These are phyloP conservation scores for Girardinichthys multiradiatus DNA, from an alignment of 2,113 vertebrate species.

Conservation along the genomic window DNA sequence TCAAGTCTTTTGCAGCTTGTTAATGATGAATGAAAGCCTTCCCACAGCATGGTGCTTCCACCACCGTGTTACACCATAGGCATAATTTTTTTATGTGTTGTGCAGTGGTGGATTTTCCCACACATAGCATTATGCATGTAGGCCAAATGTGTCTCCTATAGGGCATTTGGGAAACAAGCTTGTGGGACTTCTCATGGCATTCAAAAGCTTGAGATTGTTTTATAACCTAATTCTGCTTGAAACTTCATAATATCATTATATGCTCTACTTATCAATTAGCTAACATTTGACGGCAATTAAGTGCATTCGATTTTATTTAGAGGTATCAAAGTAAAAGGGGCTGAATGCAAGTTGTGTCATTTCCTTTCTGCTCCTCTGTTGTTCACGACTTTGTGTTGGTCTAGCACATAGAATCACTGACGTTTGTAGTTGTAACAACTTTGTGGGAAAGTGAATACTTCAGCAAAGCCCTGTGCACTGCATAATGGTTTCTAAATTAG, in stretches of 20 bases:
- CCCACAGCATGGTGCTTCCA: neutral
- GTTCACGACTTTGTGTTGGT: neutral
- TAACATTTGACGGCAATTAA: no score
- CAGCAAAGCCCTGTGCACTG: neutral
- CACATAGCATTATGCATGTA: neutral
- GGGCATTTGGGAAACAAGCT: no score
- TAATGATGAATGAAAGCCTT: neutral
- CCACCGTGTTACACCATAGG: neutral
- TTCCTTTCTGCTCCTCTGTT: neutral
- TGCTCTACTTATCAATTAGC: no score
- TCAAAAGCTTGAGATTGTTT: no score
- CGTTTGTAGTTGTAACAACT: no score
- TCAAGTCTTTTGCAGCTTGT: neutral
- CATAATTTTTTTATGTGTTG: neutral
- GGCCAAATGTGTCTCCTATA: no score
- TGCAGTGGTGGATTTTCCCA: no score
- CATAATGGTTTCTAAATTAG: conserved; percentile 13
- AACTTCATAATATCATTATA: no score
- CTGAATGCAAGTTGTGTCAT: neutral
- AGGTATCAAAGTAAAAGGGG: neutral
- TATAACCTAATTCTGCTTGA: no score
- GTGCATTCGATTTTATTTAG: no score
- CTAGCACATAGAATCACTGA: no score
- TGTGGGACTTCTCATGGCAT: no score
- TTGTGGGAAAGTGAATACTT: neutral